These are phyloP conservation scores for Neoniphon sammara DNA, from an alignment of 2,797 vertebrate species.

Conservation along the genomic window DNA sequence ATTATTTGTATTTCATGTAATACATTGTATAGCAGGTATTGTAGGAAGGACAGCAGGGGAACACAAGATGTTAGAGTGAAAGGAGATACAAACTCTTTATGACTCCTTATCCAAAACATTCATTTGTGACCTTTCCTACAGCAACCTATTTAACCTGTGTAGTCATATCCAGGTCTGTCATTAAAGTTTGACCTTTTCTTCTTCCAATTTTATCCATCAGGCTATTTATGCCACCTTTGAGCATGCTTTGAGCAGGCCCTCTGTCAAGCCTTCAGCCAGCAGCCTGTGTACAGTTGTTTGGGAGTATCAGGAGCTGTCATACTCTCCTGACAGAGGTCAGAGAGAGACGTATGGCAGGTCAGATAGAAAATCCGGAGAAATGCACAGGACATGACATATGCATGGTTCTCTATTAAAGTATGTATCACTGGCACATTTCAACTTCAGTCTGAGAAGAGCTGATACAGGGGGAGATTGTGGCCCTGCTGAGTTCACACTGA, in stretches of 20 bases:
- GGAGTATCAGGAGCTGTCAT: slow-evolving; percentile 41
- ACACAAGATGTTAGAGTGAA: slow-evolving; percentile 7
- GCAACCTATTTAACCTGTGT: slow-evolving; percentile 33
- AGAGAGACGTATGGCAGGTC: slow-evolving; percentile 5
- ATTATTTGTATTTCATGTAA: background rate
- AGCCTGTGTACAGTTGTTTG: slow-evolving; percentile 55
- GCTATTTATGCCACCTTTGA: slow-evolving; percentile 57
- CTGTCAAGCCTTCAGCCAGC: slow-evolving; percentile 16
- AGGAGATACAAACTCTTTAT: slow-evolving; percentile 18
- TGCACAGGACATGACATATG: background rate
- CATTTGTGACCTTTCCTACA: slow-evolving; percentile 48
- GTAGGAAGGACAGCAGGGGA: background rate
- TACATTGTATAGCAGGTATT: background rate
- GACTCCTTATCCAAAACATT: slow-evolving; percentile 23
- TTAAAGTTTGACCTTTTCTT: slow-evolving; percentile 62
- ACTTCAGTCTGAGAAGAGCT: slow-evolving; percentile 4
- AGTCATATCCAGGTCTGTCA: slow-evolving; percentile 42
- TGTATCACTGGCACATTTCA: slow-evolving; percentile 18
- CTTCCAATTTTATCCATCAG: slow-evolving; percentile 49
- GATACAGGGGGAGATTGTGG: slow-evolving; percentile 5
- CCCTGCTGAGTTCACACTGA: slow-evolving; percentile 17
- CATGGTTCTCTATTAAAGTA: background rate
- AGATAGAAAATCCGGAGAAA: slow-evolving; percentile 20
- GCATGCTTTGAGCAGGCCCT: slow-evolving; percentile 16
- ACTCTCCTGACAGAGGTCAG: slow-evolving; percentile 49